A percentile compares a stretch with the other conserved stretches of the same genome.
phyloP scores from a whole-genome alignment of 2,888 invertebrate species.

The Neoitamus cyanurus region DNA sequence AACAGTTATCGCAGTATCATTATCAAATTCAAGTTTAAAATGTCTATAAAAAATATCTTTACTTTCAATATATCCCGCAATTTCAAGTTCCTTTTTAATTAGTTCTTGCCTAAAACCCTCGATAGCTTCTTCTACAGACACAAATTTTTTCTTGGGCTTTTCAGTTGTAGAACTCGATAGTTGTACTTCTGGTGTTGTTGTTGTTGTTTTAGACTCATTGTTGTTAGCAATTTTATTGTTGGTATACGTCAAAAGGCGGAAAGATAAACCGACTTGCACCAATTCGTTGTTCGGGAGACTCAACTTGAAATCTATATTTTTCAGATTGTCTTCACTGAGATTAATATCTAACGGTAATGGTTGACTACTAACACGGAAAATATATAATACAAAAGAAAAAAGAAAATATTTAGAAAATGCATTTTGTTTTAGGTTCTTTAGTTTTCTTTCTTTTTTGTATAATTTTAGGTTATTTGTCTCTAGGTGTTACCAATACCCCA shows the following conservation, averaged over 20 bases:
- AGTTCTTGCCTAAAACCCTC: slow-evolving; percentile 52
- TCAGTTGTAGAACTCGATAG: neutral
- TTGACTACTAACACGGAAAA: too few relatives aligned
- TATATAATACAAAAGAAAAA: neutral
- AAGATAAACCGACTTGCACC: too few relatives aligned
- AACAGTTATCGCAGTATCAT: slow-evolving; percentile 43
- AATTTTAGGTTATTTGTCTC: too few relatives aligned
- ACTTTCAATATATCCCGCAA: slow-evolving; percentile 51
- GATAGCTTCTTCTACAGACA: slow-evolving; percentile 48
- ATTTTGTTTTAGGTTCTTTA: too few relatives aligned
- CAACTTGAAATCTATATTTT: neutral
- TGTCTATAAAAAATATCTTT: slow-evolving; percentile 48
- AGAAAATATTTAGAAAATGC: too few relatives aligned
- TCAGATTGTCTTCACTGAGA: neutral
- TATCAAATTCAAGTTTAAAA: slow-evolving; percentile 48
- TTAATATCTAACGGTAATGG: neutral
- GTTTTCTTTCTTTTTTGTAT: too few relatives aligned
- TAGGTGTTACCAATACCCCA: too few relatives aligned
- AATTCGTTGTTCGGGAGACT: too few relatives aligned
- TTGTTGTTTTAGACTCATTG: too few relatives aligned
- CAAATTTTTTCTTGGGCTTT: slow-evolving; percentile 16
- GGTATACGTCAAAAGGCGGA: too few relatives aligned
- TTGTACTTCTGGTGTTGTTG: neutral
- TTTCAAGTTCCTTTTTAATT: slow-evolving; percentile 49
- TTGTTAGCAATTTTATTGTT: too few relatives aligned